These are phyloP conservation scores for Tortrix viridana DNA, from an alignment of 2,888 invertebrate species.

Conservation along the genomic window DNA sequence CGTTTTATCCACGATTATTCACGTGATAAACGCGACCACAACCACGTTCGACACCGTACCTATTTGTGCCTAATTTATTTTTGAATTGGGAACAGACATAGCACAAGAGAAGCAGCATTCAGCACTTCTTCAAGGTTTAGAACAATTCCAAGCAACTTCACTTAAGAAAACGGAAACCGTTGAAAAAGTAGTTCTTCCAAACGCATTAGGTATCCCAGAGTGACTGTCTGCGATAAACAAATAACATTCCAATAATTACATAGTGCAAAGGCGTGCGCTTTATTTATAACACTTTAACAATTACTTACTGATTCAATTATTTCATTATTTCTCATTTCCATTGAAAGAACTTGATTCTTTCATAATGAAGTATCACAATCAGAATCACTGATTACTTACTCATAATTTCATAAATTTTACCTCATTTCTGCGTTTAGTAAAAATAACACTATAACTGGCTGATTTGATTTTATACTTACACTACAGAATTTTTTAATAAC, in stretches of 20 bases:
- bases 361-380: no score
- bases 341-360: no score
- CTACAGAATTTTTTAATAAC: not conserved
- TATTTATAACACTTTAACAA: no score
- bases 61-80: not conserved
- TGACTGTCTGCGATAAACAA: conserved; percentile 46
- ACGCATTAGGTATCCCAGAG: conserved; percentile 89
- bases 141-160: conserved; percentile 89
- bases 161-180: conserved; percentile 91
- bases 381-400: no score
- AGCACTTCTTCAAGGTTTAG: conserved; percentile 90
- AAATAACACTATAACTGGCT: conserved; percentile 7
- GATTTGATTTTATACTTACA: conserved; percentile 6
- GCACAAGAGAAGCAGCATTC: conserved; percentile 89
- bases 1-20: no score
- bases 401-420: no score
- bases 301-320: no score
- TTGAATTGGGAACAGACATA: conserved; percentile 81
- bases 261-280: conserved; percentile 5
- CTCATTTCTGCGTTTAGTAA: no score
- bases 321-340: no score
- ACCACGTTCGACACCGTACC: not conserved
- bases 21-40: no score
- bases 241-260: conserved; percentile 11
- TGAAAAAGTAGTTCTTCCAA: conserved; percentile 93